Conservation (phyloP, 2,113 vertebrate genomes). For the Corydoras sp. region DNA sequence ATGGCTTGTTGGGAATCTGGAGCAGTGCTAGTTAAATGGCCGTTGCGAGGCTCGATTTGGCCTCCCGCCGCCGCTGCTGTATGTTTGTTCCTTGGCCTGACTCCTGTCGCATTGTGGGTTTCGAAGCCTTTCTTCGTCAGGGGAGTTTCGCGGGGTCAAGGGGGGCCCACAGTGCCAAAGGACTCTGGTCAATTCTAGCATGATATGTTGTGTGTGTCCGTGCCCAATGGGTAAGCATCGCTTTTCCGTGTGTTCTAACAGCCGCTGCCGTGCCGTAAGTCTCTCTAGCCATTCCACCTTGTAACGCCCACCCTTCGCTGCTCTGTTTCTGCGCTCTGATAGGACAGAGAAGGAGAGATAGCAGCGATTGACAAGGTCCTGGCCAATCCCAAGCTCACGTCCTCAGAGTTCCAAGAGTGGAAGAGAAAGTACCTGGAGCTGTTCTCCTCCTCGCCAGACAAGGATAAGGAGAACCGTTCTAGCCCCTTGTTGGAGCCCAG, state of each 20-base stretch:
- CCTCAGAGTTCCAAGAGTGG: constrained; percentile 95
- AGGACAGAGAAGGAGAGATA: constrained; percentile 98
- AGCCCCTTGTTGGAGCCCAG: constrained; percentile 69
- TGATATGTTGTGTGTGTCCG: too few species aligned
- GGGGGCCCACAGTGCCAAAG: constrained; percentile 1
- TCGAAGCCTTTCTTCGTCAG: constrained; percentile 16
- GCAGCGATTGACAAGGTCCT: constrained; percentile 92
- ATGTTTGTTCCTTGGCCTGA: constrained; percentile 35
- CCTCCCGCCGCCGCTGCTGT: constrained; percentile 34
- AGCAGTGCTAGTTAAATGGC: constrained; percentile 20
- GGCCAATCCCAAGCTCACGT: constrained; percentile 88
- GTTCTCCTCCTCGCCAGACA: constrained; percentile 54
- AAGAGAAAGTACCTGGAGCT: constrained; percentile 90
- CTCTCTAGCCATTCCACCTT: too few species aligned
- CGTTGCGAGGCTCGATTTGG: constrained; percentile 23
- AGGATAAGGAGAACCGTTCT: constrained; percentile 63
- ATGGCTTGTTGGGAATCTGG: constrained; percentile 29
- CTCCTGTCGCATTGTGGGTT: constrained; percentile 45
- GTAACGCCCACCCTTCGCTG: too few species aligned
- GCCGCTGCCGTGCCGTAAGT: too few species aligned
- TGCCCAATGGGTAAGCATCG: too few species aligned
- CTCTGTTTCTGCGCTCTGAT: constrained; percentile 74
- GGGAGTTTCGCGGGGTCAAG: constrained; percentile 12
- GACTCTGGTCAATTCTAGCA: too few species aligned
- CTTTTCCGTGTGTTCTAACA: too few species aligned